These are phyloP conservation scores for Dorcus parallelipipedus DNA, from an alignment of 2,888 invertebrate species.

Conservation along the genomic window DNA sequence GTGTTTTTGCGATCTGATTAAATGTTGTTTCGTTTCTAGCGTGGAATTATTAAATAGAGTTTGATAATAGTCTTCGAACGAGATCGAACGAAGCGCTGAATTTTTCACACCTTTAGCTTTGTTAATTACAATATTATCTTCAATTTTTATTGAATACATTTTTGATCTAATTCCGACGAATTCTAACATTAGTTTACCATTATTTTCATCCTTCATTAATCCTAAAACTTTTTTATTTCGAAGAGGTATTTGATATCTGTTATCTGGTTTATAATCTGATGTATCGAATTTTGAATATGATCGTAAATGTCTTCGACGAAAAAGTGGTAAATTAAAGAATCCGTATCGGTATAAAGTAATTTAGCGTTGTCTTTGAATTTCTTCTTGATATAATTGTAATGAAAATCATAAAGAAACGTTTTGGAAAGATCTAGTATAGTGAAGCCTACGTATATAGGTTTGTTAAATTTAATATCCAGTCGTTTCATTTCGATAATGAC, in stretches of 20 bases:
- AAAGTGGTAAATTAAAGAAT: conserved; percentile 34
- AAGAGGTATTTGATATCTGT: conserved; percentile 28
- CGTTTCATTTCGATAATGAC: conserved; percentile 31
- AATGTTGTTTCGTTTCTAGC: background rate
- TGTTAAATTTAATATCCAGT: conserved; percentile 33
- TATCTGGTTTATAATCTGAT: conserved; percentile 29
- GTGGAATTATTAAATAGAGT: background rate
- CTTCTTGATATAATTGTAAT: conserved; percentile 36
- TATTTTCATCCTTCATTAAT: conserved; percentile 36
- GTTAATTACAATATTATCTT: conserved; percentile 12
- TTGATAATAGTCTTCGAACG: background rate
- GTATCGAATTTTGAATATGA: conserved; percentile 35
- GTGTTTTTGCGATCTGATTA: conserved; percentile 7
- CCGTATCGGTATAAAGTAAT: conserved; percentile 35
- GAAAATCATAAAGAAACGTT: conserved; percentile 42
- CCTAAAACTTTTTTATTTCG: conserved; percentile 28
- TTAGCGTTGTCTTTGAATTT: conserved; percentile 29
- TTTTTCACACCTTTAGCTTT: conserved; percentile 30
- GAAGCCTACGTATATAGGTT: conserved; percentile 44
- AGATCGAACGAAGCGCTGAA: background rate
- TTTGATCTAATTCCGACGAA: conserved; percentile 33
- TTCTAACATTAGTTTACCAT: conserved; percentile 31
- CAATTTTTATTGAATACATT: conserved; percentile 23
- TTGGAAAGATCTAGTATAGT: conserved; percentile 44
- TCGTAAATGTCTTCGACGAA: conserved; percentile 39